Evolutionary conservation across 2,888 invertebrate species (phyloP).

Genomic region (Drosophila neoperkinsi): DNA sequence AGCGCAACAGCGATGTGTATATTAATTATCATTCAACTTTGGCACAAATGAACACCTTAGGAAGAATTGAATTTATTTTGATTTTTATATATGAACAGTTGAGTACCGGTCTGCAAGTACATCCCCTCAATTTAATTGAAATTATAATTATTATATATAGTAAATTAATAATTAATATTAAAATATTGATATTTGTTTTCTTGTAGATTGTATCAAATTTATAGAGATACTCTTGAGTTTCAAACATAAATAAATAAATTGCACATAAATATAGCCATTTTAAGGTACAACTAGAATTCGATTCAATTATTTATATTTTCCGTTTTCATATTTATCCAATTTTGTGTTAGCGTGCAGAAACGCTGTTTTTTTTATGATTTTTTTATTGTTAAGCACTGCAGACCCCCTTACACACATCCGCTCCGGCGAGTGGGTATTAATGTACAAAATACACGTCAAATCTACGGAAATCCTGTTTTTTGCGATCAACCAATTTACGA

Average conservation of each 20-base stretch:
- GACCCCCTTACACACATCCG: background rate
- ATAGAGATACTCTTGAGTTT: background rate
- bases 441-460: background rate
- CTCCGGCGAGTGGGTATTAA: background rate
- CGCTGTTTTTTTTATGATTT: background rate
- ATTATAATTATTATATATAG: background rate
- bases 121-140: background rate
- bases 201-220: background rate
- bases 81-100: background rate
- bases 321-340: background rate
- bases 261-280: background rate
- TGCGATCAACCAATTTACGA: background rate
- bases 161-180: background rate
- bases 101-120: background rate
- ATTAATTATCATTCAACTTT: background rate
- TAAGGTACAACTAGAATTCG: background rate
- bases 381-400: background rate
- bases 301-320: background rate
- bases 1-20: background rate
- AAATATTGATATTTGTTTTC: background rate
- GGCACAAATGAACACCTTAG: background rate
- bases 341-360: background rate
- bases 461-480: background rate
- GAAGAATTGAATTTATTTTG: background rate
- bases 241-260: background rate